Base-by-base conservation (phyloP, 2,888 invertebrate species). In the Cheilosia urbana region DNA sequence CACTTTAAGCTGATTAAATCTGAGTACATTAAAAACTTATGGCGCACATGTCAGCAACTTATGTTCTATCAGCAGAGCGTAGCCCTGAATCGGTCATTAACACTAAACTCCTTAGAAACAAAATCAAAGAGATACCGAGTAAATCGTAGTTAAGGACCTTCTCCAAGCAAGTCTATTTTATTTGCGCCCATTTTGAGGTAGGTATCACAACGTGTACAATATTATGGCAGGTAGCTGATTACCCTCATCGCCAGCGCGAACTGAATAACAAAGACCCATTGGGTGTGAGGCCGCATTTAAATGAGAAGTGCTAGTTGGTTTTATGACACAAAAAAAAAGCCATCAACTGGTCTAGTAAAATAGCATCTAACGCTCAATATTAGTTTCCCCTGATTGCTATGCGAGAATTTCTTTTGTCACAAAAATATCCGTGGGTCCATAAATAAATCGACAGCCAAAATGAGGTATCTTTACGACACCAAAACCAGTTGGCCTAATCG, bases 161-260 rank as follows among this genome's bases (percentile, higher is more conserved):
- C 13, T 3, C 13, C 13, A 37, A 37, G 37, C 4, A 4, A 4
- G 37, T 4, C 11, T 37, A 17, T 27, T 49, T 13, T 42, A 21
- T 51, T 68, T 45, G 53, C 49, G n/a, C 24, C 62, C 68, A 45
- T 51, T 75, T 77, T 77, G 77, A 69, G 77, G 77, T 77, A 77
- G 77, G 77, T 77, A 77, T 45, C 53, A 65, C 17, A 37, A 13
- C 51, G 37, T 6, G 37, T 62, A 62, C 24, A 72, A 51, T 45
- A 34, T 71, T 66, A 69, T 83, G 78, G 63, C 78, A 68, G 78
- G 78, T 37, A 77, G 40, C 63, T 57, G 83, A 83, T 83, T 73
- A 65, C 17, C 13, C 73, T 83, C 79, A 83, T 83, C 83, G 47
- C 78, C 68, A 72, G 68, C 34, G 73, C 78, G 73, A 37, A 78